phyloP scores from a whole-genome alignment of 2,113 vertebrate species.

The Burhinus bistriatus region DNA sequence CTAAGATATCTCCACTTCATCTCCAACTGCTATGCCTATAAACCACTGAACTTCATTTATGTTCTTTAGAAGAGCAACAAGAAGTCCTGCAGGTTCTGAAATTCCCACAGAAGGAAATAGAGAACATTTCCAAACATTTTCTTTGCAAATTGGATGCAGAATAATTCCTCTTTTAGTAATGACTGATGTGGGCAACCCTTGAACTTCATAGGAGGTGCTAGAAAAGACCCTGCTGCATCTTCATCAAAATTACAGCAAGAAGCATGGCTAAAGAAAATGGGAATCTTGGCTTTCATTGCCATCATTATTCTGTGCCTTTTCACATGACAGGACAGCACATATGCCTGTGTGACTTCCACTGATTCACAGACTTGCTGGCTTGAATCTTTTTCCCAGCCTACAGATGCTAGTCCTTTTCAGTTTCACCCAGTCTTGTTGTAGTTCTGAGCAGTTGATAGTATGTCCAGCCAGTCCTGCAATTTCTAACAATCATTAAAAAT shows the following conservation, averaged over 20 bases:
- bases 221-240: neutral
- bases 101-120: neutral
- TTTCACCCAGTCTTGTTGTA: neutral
- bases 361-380: neutral
- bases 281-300: neutral
- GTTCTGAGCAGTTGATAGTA: neutral
- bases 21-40: neutral
- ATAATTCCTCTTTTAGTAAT: neutral
- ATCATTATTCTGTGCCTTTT: neutral
- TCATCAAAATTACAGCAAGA: neutral
- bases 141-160: neutral
- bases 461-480: neutral
- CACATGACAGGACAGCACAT: neutral
- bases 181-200: neutral
- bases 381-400: neutral
- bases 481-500: neutral
- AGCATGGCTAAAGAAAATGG: neutral
- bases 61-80: neutral
- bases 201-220: neutral
- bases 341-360: neutral
- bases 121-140: neutral
- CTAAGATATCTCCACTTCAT: neutral
- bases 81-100: neutral
- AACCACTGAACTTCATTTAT: neutral
- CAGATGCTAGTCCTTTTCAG: neutral